A percentile compares a stretch with the other conserved stretches of the same genome.
Conservation (phyloP, 2,797 vertebrate genomes). For the Hydrocynus forskahlii region DNA sequence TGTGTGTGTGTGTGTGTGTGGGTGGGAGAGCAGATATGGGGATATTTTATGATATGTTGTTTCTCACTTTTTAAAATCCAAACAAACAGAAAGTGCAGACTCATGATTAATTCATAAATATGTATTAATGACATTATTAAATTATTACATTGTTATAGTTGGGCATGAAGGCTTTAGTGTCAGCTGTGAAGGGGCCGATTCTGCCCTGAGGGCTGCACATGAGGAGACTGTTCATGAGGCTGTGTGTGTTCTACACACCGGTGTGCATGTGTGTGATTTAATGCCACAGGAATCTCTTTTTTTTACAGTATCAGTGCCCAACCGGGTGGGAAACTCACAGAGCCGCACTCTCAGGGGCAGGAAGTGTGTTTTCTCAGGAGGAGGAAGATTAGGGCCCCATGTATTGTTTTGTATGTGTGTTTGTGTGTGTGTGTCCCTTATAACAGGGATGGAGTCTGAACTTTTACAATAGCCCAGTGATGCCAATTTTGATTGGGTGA, state of each 20-base stretch:
- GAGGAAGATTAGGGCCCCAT: not conserved
- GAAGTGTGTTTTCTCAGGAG: not conserved
- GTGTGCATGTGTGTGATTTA: not conserved
- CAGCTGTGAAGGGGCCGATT: no score
- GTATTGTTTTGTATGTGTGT: slow-evolving; percentile 27
- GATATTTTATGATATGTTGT: no score
- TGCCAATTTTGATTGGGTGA: not conserved
- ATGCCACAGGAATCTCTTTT: slow-evolving; percentile 18
- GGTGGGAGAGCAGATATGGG: no score
- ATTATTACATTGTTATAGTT: no score
- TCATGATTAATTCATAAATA: no score
- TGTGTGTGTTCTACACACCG: not conserved
- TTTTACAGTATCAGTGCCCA: slow-evolving; percentile 24
- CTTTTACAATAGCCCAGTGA: not conserved
- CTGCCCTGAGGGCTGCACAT: not conserved
- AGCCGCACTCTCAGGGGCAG: not conserved
- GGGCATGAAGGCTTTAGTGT: no score
- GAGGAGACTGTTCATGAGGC: not conserved
- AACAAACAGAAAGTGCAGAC: no score
- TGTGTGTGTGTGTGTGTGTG: no score
- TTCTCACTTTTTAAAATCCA: no score
- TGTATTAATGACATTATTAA: no score
- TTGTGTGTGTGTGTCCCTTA: not conserved
- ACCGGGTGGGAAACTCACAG: slow-evolving; percentile 25
- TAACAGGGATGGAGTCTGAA: not conserved